Base-by-base conservation (phyloP, 2,888 invertebrate species). In the Dryococelus australis region DNA sequence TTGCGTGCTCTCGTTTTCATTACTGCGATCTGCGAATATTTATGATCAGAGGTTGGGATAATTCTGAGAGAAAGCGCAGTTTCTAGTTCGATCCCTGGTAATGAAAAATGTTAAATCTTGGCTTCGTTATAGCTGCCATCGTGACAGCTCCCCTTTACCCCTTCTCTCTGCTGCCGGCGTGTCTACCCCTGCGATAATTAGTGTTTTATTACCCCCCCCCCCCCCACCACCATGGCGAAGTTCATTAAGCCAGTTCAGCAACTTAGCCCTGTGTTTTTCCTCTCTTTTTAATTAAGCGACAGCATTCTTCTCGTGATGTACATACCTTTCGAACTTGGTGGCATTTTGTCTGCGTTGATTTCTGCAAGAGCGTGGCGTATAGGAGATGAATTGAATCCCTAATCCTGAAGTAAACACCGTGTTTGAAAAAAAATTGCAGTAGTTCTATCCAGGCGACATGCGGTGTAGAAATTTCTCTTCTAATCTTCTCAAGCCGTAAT, bases 161-260 rank as follows among this genome's bases (percentile, higher is more conserved):
- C 65, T 1, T 20, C 65, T 24, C n/a, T n/a, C 16, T 65, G 20
- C 65, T 3, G 24, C 65, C 24, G 3, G n/a, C 65, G 24, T 65
- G 20, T 65, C 65, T 65, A n/a, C 65, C 65, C 20, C n/a, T 20
- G 65, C 65, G 65, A 16, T 65, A 65, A 65, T 65, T 65, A 65
- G 65, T 65, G 65, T 65, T 65, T 65, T 65, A 65, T 65, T 65
- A 65, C 65, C 65, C 65, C 16, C n/a, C n/a, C n/a, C n/a, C n/a
- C n/a, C n/a, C n/a, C n/a, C n/a, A n/a, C n/a, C n/a, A n/a, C n/a
- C 65, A 20, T 0, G 65, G n/a, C 16, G 65, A 8, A 65, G 65
- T 65, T 65, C 65, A 65, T 65, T 65, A 65, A 65, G 65, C 65
- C 13, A 65, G 65, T n/a, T 65, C n/a, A 9, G 65, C 8, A 65